These are phyloP conservation scores for Tupiocoris notatus DNA, from an alignment of 2,888 invertebrate species.

Conservation along the genomic window DNA sequence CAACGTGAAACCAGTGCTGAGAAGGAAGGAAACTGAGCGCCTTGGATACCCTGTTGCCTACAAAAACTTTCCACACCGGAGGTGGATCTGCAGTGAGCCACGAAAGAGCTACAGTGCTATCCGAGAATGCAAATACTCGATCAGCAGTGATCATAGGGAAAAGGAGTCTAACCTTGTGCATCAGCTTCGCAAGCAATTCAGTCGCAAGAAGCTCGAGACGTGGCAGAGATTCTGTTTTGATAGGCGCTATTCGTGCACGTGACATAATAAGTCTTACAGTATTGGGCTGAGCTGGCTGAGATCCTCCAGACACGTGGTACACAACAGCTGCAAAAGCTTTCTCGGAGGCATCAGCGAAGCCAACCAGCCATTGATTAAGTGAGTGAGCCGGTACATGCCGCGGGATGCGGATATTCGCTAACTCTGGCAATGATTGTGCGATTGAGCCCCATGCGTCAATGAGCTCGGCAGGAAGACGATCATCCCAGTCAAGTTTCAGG, in stretches of 20 bases:
- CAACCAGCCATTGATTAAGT: not conserved
- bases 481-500: not conserved
- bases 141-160: constrained; percentile 19
- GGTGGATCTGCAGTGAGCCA: too few relatives aligned
- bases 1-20: constrained; percentile 8
- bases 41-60: constrained; percentile 10
- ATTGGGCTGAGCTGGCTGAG: not conserved
- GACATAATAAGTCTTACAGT: not conserved
- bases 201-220: not conserved
- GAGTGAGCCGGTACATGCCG: not conserved
- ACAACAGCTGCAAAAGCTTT: constrained; percentile 6
- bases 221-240: constrained; percentile 3
- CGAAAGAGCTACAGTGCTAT: too few relatives aligned
- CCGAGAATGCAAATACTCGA: not conserved
- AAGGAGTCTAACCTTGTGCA: not conserved
- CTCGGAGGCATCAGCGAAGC: constrained; percentile 16
- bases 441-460: not conserved
- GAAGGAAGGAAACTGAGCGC: not conserved
- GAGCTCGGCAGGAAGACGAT: not conserved
- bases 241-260: constrained; percentile 15
- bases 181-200: not conserved
- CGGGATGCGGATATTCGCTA: not conserved
- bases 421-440: not conserved
- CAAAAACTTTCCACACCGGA: too few relatives aligned
- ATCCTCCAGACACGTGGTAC: not conserved